Evolutionary conservation across 2,888 invertebrate genomes (phyloP).

Genomic region (Lamellibrachia satsuma): DNA sequence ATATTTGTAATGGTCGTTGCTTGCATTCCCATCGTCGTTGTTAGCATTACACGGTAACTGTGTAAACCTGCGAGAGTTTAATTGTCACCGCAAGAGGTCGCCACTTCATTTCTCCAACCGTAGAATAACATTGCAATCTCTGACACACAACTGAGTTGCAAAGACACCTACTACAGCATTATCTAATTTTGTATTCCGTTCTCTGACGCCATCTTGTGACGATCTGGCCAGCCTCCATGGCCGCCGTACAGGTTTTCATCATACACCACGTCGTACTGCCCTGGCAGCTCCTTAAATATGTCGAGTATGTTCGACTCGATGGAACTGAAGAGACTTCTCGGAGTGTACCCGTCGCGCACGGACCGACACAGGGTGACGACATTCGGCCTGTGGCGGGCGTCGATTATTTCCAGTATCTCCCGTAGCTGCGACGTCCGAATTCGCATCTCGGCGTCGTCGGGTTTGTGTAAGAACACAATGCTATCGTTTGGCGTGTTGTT

Average conservation of each 20-base stretch:
- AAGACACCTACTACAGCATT: not conserved
- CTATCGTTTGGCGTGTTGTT: not conserved
- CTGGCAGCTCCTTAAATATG: conserved; percentile 39
- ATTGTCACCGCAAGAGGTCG: not conserved
- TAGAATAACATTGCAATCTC: no score
- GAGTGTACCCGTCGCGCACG: conserved; percentile 57
- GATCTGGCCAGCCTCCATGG: conserved; percentile 47
- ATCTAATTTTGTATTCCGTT: not conserved
- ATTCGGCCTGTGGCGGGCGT: not conserved
- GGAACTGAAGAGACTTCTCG: conserved; percentile 46
- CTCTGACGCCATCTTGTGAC: not conserved
- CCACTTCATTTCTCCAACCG: no score
- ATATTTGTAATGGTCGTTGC: no score
- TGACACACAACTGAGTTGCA: not conserved
- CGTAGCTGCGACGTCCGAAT: not conserved
- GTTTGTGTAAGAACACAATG: not conserved
- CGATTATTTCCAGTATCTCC: not conserved
- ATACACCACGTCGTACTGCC: conserved; percentile 44
- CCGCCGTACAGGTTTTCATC: conserved; percentile 54
- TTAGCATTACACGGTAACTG: no score
- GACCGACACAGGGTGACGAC: conserved; percentile 56
- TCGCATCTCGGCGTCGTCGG: not conserved
- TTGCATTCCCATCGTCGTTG: no score
- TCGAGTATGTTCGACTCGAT: conserved; percentile 50
- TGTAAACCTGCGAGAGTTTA: no score